Evolutionary conservation across 2,888 invertebrate species (phyloP).

Genomic region (Noctua janthe): DNA sequence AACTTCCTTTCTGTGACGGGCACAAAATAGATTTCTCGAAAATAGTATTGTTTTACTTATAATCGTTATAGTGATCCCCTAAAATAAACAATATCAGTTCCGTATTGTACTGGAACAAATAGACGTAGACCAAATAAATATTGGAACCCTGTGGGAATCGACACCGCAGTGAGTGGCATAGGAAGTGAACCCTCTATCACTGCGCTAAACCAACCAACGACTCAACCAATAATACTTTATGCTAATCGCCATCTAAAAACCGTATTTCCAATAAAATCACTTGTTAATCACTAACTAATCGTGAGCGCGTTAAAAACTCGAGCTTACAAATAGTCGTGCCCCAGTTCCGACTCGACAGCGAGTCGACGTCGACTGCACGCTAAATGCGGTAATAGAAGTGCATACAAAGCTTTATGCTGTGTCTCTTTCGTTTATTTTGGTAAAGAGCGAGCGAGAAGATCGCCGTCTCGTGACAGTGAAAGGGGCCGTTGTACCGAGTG

Average conservation of each 20-base stretch:
- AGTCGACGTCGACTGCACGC: slow-evolving; percentile 56
- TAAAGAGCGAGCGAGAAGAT: slow-evolving; percentile 53
- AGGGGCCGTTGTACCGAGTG: slow-evolving; percentile 74
- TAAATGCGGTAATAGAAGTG: slow-evolving; percentile 67
- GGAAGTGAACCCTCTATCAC: slow-evolving; percentile 1
- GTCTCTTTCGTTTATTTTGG: slow-evolving; percentile 53
- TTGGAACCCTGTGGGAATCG: slow-evolving; percentile 21
- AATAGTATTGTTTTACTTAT: slow-evolving; percentile 2
- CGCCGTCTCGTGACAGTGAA: slow-evolving; percentile 74
- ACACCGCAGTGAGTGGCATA: background rate
- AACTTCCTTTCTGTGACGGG: background rate
- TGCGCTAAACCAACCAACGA: slow-evolving; percentile 3
- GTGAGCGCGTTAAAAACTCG: slow-evolving; percentile 40
- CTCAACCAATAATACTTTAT: background rate
- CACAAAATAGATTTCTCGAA: background rate
- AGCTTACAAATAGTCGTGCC: slow-evolving; percentile 55
- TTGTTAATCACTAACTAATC: slow-evolving; percentile 47
- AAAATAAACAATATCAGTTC: slow-evolving; percentile 27
- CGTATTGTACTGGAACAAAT: slow-evolving; percentile 32
- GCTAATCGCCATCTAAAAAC: slow-evolving; percentile 29
- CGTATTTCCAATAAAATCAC: slow-evolving; percentile 37
- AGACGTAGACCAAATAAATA: slow-evolving; percentile 5
- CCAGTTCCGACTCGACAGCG: slow-evolving; percentile 57
- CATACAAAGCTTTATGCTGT: slow-evolving; percentile 60
- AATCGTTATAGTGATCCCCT: background rate